Percentiles rank a stretch among this genome's conserved stretches.
These are phyloP conservation scores for Hyperopisus bebe DNA, from an alignment of 2,113 vertebrate genomes.

Conservation along the genomic window DNA sequence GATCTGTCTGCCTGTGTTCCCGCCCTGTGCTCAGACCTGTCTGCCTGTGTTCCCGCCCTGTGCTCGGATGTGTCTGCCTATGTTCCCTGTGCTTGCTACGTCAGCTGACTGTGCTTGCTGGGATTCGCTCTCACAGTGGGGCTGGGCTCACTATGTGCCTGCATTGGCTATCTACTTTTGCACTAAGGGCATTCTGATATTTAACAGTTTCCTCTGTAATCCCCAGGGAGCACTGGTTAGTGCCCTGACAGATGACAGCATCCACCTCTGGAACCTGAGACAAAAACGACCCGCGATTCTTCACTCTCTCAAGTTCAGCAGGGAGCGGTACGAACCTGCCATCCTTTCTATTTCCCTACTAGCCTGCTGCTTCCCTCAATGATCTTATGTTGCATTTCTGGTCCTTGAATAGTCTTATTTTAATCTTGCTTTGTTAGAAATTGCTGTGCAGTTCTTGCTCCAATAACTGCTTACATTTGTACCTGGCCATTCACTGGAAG, in stretches of 20 bases:
- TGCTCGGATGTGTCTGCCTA: background rate
- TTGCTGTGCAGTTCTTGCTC: background rate
- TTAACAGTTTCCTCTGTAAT: background rate
- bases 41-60: background rate
- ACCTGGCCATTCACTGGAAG: background rate
- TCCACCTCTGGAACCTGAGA: conserved; percentile 97
- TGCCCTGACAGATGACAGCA: conserved; percentile 95
- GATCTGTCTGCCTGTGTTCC: background rate
- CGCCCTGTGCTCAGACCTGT: background rate
- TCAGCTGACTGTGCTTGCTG: background rate
- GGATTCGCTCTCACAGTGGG: background rate
- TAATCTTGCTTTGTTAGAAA: background rate
- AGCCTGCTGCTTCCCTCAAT: background rate
- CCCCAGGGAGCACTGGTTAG: conserved; percentile 94
- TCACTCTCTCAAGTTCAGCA: conserved; percentile 93
- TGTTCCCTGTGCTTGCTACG: background rate
- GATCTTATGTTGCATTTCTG: background rate
- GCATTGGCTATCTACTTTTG: background rate
- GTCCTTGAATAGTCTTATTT: background rate
- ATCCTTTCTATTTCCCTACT: background rate
- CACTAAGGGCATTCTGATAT: background rate
- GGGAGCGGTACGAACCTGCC: conserved; percentile 76
- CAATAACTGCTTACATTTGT: background rate
- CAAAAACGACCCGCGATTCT: conserved; percentile 94
- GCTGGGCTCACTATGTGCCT: background rate